Evolutionary conservation across 2,888 invertebrate genomes (phyloP), one percentile per base, ranked within the genome.

Genomic region (Taenaris catops): DNA sequence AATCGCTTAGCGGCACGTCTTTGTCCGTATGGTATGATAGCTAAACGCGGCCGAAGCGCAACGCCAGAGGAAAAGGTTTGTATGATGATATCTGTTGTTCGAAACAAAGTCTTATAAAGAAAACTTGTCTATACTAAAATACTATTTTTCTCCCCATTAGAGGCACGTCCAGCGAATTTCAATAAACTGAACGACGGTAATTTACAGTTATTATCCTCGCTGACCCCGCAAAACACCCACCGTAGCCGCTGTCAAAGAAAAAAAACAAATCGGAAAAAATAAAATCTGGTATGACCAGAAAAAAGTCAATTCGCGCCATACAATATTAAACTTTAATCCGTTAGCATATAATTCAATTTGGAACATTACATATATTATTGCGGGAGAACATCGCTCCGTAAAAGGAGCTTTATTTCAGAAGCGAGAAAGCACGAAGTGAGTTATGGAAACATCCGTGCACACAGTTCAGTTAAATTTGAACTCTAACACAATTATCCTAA

Each of bases 221-320:
- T 83, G 84, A 84, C 83, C 84, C 83, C 81, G 81, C 81, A 75
- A 81, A 80, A 83, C 81, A 81, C 80, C 80, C 80, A 80, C 80
- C 70, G 73, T 63, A 74, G 63, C 62, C 63, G 53, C 57, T 64
- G 70, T 72, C 69, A 75, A 81, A 81, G 81, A 74, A 62, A 57
- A 68, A 39, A 46, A 36, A 33, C 28, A 38, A 41, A 16, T 18
- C 9, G 72, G 74, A 63, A 70, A 73, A 62, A 67, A 65, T 66
- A 64, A 78, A 80, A 80, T 73, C 76, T 79, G 74, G 79, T 76
- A 78, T 73, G 72, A 71, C 74, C 60, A 74, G 75, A 73, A 79
- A 74, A 80, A 81, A 73, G 51, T 41, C 9, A 32, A 35, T 35
- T 36, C 39, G 24, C 43, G 34, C 25, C 27, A 59, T 53, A 42